Base-by-base conservation (phyloP, 2,888 invertebrate genomes). In the Phania funesta region DNA sequence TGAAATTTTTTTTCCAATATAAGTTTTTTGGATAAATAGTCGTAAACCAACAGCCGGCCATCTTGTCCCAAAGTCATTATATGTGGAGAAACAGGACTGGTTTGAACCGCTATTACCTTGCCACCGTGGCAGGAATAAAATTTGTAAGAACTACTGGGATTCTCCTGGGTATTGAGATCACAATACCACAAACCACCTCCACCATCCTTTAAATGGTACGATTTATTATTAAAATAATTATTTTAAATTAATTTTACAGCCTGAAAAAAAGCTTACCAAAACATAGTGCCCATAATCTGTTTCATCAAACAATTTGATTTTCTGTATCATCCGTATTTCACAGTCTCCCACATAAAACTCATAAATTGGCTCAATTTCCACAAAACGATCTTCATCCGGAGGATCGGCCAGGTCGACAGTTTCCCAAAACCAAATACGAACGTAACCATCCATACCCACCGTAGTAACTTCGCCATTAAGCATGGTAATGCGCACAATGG, bases 341-440 rank as follows among this genome's bases (percentile, higher is more conserved):
- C 89, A 90, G 4, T 88, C 84, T 1, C 92, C 91, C 20, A 95
- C 94, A 84, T 93, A 93, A 86, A 96, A 94, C 89, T 97, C 97
- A 86, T 96, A 96, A 70, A 96, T 95, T 1, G 98, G 97, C 88
- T 97, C 97, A 74, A 97, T 93, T 90, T 96, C 95, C 24, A 97
- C 94, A 79, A 94, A 94, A 6, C 94, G 93, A 85, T 96, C 94
- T 6, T 96, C 95, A 85, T 97, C 96, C 0, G 95, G 93, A 0
- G 95, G 95, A 90, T 97, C 96, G 0, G 97, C 96, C 82, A 95
- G 93, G 85, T 97, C 97, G n/a, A 98, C 96, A 0, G 95, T 95
- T 85, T 97, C 96, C 93, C 97, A 97, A 91, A 95, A 96, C 98
- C 98, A 98, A 9, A 96, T 94, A 6, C 94, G 92, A 13, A 96